Base-by-base conservation (phyloP, 2,888 invertebrate genomes). In the Lepidochrysops patricia region DNA sequence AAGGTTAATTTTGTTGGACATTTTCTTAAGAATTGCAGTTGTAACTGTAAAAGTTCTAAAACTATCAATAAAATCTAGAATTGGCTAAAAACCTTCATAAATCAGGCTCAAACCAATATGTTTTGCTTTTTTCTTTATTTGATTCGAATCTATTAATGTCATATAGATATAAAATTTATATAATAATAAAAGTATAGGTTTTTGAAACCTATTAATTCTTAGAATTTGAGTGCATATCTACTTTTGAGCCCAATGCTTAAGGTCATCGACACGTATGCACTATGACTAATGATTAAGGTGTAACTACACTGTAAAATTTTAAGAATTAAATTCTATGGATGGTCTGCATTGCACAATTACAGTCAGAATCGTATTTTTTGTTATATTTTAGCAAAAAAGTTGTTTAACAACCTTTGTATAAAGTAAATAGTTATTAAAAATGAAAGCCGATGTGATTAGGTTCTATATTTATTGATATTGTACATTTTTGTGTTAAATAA, bases 401-500 rank as follows among this genome's bases (percentile, higher is more conserved):
- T 86, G 87, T 86, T 66, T 68, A 64, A 87, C 86, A 84, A 88
- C 84, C 73, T 54, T 71, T 82, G 80, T 82, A 80, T 70, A 82
- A 83, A 79, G 73, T 77, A 71, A 77, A 77, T 74, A 71, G 71
- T 78, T 77, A 80, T 73, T 68, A 75, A 72, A 75, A 79, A 84
- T 85, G 84, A 85, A 82, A 84, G 75, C 80, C 76, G 77, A 87
- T 77, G 80, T 84, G 82, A 86, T 79, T 76, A 71, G 67, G 66
- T 70, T 73, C 71, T 84, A 87, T 86, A 84, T 88, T 87, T 88
- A 87, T 87, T 86, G 82, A 87, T 83, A 86, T 80, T 86, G 82
- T 86, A 86, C 84, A 86, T 86, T 81, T 80, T 88, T 88, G 85
- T 86, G 87, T 88, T 88, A 78, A 75, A 87, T 86, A 85, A 86